Evolutionary conservation across 2,888 invertebrate species (phyloP).

Genomic region (Pandemis corylana): DNA sequence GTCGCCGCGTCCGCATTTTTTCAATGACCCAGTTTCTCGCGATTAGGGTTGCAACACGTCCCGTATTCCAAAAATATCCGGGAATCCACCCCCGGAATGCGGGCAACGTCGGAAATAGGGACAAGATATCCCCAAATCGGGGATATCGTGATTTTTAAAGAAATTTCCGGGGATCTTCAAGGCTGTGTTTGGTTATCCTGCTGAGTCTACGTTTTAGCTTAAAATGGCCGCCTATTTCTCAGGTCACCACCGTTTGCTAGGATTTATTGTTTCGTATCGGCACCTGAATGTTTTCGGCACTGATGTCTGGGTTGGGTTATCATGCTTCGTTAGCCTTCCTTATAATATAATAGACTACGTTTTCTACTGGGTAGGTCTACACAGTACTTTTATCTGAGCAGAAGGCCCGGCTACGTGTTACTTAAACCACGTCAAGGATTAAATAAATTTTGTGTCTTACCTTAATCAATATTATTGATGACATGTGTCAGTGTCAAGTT

Average conservation of each 20-base stretch:
- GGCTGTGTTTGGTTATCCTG: not conserved
- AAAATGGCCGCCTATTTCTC: not conserved
- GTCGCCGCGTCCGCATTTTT: slow-evolving; percentile 65
- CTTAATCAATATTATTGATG: not conserved
- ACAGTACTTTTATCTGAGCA: too few species aligned
- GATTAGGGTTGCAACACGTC: slow-evolving; percentile 29
- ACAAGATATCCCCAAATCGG: not conserved
- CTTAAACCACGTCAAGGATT: too few species aligned
- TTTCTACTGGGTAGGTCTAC: too few species aligned
- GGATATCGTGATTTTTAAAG: not conserved
- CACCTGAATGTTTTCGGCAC: not conserved
- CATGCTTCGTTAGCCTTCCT: too few species aligned
- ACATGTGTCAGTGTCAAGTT: not conserved
- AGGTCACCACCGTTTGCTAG: not conserved
- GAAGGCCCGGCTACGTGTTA: too few species aligned
- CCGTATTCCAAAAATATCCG: slow-evolving; percentile 2
- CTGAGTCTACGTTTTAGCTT: not conserved
- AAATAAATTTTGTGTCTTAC: too few species aligned
- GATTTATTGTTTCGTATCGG: not conserved
- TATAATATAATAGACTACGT: too few species aligned
- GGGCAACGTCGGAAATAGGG: not conserved
- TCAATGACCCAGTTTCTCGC: slow-evolving; percentile 64
- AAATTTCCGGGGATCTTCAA: not conserved
- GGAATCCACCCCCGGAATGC: not conserved
- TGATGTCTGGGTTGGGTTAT: too few species aligned